phyloP scores from a whole-genome alignment of 2,797 vertebrate species.

The Rallus crepitans region DNA sequence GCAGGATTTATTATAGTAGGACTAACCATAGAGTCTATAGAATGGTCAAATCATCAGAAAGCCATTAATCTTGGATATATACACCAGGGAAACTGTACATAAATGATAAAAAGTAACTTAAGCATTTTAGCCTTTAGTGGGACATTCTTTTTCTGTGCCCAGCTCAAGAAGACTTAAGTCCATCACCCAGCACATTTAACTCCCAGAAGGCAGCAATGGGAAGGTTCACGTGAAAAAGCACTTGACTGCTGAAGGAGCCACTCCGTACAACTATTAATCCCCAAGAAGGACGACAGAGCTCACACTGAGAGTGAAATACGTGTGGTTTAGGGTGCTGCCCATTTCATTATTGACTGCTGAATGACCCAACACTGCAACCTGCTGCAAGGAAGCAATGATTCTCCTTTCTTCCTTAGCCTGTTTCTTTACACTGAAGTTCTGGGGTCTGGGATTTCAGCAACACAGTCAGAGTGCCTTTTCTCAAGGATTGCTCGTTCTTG shows the following conservation, averaged over 20 bases:
- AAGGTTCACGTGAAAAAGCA: conserved; percentile 58
- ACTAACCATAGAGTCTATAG: neutral
- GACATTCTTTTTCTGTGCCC: conserved; percentile 78
- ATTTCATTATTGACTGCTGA: conserved; percentile 84
- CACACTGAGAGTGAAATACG: conserved; percentile 59
- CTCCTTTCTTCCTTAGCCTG: neutral
- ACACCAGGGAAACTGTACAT: conserved; percentile 82
- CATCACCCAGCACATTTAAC: conserved; percentile 32
- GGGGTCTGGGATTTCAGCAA: neutral
- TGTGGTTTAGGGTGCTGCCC: conserved; percentile 42
- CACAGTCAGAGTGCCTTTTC: neutral
- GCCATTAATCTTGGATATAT: conserved; percentile 76
- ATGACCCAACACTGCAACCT: conserved; percentile 75
- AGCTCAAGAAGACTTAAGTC: conserved; percentile 32
- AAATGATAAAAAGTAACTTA: conserved; percentile 84
- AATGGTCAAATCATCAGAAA: conserved; percentile 80
- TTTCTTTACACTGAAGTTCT: neutral
- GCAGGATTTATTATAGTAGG: neutral
- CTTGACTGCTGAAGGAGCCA: conserved; percentile 46
- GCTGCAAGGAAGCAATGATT: conserved; percentile 80
- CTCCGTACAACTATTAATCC: conserved; percentile 66
- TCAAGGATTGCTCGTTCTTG: neutral
- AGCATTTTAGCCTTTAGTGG: conserved; percentile 77
- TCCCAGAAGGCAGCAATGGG: conserved; percentile 62
- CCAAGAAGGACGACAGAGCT: conserved; percentile 27